Evolutionary conservation across 2,113 vertebrate genomes (phyloP).

Genomic region (Alces alces): DNA sequence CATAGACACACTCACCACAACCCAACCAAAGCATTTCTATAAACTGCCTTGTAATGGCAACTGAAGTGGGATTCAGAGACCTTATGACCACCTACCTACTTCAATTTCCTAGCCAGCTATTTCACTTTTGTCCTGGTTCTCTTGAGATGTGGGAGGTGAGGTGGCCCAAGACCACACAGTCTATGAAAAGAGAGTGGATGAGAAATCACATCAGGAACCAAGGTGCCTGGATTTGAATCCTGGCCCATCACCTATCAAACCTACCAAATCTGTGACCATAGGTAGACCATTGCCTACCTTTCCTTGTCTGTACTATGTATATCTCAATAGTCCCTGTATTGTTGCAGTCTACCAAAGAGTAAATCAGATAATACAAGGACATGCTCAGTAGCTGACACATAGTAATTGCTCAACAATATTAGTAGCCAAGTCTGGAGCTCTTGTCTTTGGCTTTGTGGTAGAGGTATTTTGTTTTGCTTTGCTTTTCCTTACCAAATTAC

Average conservation of each 20-base stretch:
- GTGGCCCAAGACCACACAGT: background rate
- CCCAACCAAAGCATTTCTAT: background rate
- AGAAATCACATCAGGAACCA: background rate
- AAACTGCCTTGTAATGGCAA: background rate
- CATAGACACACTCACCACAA: background rate
- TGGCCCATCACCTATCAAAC: background rate
- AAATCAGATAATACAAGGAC: background rate
- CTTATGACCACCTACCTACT: background rate
- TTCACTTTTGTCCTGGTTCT: background rate
- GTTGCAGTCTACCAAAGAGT: background rate
- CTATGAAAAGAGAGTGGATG: background rate
- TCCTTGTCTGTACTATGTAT: background rate
- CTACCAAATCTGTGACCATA: background rate
- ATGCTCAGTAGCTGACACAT: background rate
- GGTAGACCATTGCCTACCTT: background rate
- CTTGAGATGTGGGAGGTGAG: background rate
- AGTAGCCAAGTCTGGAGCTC: background rate
- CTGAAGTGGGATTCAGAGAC: background rate
- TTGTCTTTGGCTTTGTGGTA: background rate
- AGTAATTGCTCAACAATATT: background rate
- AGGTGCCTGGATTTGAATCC: background rate
- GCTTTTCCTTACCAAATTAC: background rate
- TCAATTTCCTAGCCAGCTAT: background rate
- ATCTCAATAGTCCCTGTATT: background rate
- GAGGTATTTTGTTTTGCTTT: background rate